phyloP scores from a whole-genome alignment of 2,113 vertebrate genomes.

The Triplophysa tibetana region DNA sequence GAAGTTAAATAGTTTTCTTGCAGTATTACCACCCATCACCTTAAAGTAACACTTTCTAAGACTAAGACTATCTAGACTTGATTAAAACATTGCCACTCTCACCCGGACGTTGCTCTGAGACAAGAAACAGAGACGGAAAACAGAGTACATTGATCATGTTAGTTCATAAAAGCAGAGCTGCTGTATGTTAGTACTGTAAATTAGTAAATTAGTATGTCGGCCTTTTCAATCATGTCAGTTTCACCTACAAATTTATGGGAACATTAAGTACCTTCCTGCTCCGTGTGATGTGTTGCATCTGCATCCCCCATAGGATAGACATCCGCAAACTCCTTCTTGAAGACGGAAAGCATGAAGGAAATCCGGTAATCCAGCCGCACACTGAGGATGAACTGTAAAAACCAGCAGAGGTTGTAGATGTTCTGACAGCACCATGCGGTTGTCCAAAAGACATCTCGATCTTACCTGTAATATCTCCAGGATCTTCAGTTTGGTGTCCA shows the following conservation, averaged over 20 bases:
- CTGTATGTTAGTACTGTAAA: neutral
- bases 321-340: conserved; percentile 98
- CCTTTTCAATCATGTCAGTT: neutral
- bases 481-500: conserved; percentile 98
- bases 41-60: neutral
- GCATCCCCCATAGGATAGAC: conserved; percentile 94
- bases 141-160: neutral
- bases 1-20: no score
- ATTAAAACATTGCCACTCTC: conserved; percentile 18
- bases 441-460: neutral
- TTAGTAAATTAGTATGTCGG: neutral
- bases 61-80: neutral
- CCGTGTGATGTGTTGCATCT: conserved; percentile 86
- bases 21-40: neutral
- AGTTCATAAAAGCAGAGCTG: no score
- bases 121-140: conserved; percentile 9
- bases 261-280: conserved; percentile 80
- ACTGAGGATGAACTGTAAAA: conserved; percentile 90
- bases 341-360: conserved; percentile 94
- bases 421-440: neutral
- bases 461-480: conserved; percentile 94
- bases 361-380: conserved; percentile 96
- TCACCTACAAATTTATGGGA: neutral
- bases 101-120: conserved; percentile 28
- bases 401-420: conserved; percentile 3